Evolutionary conservation across 1,140 invertebrate species (phyloP), one percentile per base, ranked within the genome.

Genomic region (Contarinia nasturtii): DNA sequence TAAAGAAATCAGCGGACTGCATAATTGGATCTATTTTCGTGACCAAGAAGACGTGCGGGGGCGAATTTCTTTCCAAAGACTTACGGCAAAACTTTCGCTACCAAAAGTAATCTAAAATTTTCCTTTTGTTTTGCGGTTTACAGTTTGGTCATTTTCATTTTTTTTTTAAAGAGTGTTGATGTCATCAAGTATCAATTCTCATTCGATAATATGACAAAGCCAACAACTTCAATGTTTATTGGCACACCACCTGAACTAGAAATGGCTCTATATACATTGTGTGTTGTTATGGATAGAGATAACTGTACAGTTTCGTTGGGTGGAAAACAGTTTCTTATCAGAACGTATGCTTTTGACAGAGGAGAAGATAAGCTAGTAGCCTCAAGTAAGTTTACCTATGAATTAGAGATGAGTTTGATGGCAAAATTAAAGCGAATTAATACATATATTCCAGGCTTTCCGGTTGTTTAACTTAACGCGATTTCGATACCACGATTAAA

Each of bases 231-330:
- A 2, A 73, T 92, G 65, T 90, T 93, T 55, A 72, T 94, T 50
- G 90, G 90, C 19, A 91, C 86, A 2, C 89, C 87, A 49, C 91
- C 90, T 0, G 91, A 94, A 67, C 71, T 94, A 52, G 90, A 95
- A 67, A 77, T 96, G 63, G 82, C 88, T 17, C 65, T 91, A 1
- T 94, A 93, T 58, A 89, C 88, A 0, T 72, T 89, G 10, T 92
- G 87, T 55, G 89, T 83, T 58, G 65, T 84, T 8, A 64, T 79
- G 3, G 69, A 84, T 48, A 3, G 27, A 27, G 77, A 83, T 51
- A 67, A 74, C n/a, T 90, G 86, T 53, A 77, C 76, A 3, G 67
- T 89, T 3, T 77, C 76, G 36, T 61, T 86, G 14, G 75, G 72
- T 49, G 77, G 75, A 40, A 76, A 77, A 45, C 72, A 72, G 41